Conservation (phyloP, 53 echinoderm and acorn worm species). For the Crossaster papposus region DNA sequence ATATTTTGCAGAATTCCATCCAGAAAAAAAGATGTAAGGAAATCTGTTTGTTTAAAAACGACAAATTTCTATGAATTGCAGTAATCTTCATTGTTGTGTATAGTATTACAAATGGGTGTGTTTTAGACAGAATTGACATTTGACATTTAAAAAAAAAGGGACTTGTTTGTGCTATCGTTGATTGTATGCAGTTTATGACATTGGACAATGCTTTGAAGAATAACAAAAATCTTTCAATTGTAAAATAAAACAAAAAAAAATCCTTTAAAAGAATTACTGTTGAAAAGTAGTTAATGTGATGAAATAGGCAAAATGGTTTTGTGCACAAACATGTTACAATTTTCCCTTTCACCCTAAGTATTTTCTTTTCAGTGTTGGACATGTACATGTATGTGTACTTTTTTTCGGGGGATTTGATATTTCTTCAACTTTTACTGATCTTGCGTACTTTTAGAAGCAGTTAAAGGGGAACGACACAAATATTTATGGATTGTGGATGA, state of each 20-base stretch:
- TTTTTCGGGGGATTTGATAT: neutral
- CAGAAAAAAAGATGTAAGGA: constrained; percentile 8
- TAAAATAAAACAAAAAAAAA: no score
- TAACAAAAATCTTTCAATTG: no score
- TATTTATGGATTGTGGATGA: neutral
- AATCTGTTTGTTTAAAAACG: constrained; percentile 12
- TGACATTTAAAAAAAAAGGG: neutral
- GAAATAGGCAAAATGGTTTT: no score
- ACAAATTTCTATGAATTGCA: neutral
- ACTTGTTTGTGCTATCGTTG: neutral
- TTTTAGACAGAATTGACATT: neutral
- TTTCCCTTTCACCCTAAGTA: no score
- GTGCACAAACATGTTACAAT: no score
- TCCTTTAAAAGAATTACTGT: no score
- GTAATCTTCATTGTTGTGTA: neutral
- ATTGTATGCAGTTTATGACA: neutral
- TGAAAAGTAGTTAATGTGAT: no score
- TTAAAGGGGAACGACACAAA: neutral
- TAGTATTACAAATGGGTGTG: neutral
- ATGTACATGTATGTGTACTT: neutral
- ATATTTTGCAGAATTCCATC: constrained; percentile 56
- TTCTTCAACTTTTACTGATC: neutral
- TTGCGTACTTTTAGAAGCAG: neutral
- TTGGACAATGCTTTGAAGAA: neutral
- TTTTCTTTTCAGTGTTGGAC: neutral